Conservation (phyloP, 2,113 vertebrate species). For the Genyomyrus donnyi region DNA sequence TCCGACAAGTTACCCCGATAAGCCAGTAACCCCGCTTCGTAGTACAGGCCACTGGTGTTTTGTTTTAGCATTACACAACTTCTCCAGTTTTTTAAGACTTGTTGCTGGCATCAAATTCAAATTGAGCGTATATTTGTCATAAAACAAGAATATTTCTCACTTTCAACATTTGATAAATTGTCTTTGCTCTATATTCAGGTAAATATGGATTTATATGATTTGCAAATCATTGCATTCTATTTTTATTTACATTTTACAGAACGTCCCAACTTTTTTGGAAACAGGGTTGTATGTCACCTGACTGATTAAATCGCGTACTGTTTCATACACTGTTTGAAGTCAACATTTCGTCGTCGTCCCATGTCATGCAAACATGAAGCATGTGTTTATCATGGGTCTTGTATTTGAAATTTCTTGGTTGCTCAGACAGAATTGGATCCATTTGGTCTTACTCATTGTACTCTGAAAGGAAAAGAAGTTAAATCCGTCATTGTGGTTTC, state of each 20-base stretch:
- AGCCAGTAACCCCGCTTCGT: too few relatives aligned
- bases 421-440: neutral
- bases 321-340: neutral
- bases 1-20: too few relatives aligned
- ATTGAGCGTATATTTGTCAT: neutral
- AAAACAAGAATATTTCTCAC: neutral
- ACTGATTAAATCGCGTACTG: neutral
- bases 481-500: neutral
- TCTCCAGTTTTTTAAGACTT: neutral
- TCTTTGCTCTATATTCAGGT: neutral
- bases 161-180: neutral
- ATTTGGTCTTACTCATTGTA: neutral
- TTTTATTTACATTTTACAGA: neutral
- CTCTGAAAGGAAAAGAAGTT: neutral
- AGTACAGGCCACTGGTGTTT: neutral
- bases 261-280: neutral
- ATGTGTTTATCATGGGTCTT: neutral
- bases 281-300: neutral
- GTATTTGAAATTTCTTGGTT: neutral
- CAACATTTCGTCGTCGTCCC: neutral
- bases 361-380: neutral
- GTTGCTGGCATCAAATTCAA: neutral
- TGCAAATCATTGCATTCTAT: neutral
- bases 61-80: too few relatives aligned
- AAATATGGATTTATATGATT: neutral